Conservation (phyloP, 2,797 vertebrate genomes). For the Vireo griseus region DNA sequence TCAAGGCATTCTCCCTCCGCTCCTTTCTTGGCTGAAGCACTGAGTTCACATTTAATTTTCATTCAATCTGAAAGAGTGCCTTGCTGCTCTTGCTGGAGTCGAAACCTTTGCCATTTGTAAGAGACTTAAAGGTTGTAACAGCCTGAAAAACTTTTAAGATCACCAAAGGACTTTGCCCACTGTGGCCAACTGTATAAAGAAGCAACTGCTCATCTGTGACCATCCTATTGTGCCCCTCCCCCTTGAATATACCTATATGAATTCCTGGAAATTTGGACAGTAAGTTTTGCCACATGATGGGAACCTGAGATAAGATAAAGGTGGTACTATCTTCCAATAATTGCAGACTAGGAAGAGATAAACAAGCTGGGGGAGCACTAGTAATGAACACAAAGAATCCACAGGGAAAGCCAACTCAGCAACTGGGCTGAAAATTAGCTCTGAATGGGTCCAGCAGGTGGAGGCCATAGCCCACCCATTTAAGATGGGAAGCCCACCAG, state of each 20-base stretch:
- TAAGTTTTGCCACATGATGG: neutral
- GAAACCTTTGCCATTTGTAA: neutral
- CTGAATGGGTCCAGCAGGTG: neutral
- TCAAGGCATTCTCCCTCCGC: fast-evolving
- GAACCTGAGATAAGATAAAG: neutral
- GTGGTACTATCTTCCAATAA: neutral
- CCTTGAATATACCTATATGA: neutral
- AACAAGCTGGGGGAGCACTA: neutral
- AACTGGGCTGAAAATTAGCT: neutral
- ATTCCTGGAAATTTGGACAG: neutral
- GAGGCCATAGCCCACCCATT: neutral
- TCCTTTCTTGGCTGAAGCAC: neutral
- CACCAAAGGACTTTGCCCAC: neutral
- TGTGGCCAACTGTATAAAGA: neutral
- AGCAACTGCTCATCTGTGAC: neutral
- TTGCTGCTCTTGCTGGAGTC: neutral
- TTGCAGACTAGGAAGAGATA: neutral
- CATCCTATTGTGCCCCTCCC: neutral
- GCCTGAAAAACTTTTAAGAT: neutral
- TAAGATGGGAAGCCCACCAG: neutral
- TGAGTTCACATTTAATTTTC: neutral
- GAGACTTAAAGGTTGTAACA: neutral
- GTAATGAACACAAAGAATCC: neutral
- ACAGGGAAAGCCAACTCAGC: neutral
- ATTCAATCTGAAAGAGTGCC: neutral